Conservation (phyloP, 2,888 invertebrate genomes). For the Ptycholaimellus sp. region DNA sequence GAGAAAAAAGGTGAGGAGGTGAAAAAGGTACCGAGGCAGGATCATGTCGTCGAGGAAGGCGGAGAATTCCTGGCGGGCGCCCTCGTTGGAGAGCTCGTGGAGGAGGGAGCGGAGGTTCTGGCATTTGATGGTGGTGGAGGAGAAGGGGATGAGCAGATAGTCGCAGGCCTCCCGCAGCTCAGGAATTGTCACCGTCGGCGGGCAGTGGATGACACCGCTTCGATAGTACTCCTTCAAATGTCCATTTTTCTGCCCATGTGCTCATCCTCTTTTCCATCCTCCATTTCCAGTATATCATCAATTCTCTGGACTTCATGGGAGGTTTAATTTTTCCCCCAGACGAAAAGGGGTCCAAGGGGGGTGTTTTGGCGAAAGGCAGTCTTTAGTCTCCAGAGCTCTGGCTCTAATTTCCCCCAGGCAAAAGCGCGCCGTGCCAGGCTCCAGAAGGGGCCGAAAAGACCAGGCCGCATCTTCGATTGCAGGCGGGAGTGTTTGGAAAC, state of each 20-base stretch:
- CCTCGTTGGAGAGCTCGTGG: constrained; percentile 94
- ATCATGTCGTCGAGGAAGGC: constrained; percentile 79
- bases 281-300: background rate
- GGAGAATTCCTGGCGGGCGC: constrained; percentile 89
- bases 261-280: background rate
- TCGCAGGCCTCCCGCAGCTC: constrained; percentile 95
- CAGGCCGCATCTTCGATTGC: too few species aligned
- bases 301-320: too few species aligned
- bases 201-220: constrained; percentile 68
- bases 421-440: too few species aligned
- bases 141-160: constrained; percentile 87
- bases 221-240: constrained; percentile 53
- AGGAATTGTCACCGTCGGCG: constrained; percentile 77
- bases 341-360: too few species aligned
- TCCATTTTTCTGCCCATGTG: background rate
- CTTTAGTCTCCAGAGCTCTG: too few species aligned
- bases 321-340: too few species aligned
- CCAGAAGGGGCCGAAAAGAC: too few species aligned
- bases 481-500: too few species aligned
- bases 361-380: too few species aligned
- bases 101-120: constrained; percentile 46
- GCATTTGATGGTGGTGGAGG: constrained; percentile 61
- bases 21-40: too few species aligned
- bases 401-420: too few species aligned
- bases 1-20: too few species aligned